Evolutionary conservation across 2,888 invertebrate genomes (phyloP), one percentile per base, ranked within the genome.

Genomic region (Siphlonurus alternatus): DNA sequence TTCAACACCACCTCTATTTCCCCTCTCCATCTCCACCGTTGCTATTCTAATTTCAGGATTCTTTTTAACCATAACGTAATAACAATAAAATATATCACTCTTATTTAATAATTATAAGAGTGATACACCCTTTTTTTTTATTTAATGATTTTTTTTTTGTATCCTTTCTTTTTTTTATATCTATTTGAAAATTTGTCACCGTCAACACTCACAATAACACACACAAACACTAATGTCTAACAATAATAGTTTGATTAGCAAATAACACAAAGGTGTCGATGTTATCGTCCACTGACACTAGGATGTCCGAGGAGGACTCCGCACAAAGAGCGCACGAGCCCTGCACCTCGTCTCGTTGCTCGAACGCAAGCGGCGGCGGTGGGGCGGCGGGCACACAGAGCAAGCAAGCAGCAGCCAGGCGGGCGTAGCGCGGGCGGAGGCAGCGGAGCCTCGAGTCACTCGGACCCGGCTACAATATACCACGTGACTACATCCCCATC

Each of bases 21-120:
- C 86, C 69, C 88, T 82, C 78, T 91, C 91, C 73, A 89, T 83
- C 77, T 91, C 90, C 71, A 92, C 92, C 66, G 91, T 91, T 71
- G 91, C 87, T 76, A 91, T 89, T 81, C 90, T 91, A 77, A 90
- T 87, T 79, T 91, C 89, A 22, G 56, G 56, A 22, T 56, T 56
- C 22, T 56, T 56, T 20, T 56, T 56, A 38, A 38, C 38, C 38
- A 38, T 38, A 38, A 38, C 38, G 5, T 38, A 38, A 38, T 5
- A 38, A 38, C 7, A 38, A 38, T 38, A 38, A 38, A 38, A 15
- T 38, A 38, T 38, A 38, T 15, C 38, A 38, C 38, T 38, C 38
- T 5, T 38, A 15, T 10, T 38, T 10, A 38, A 38, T 10, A 38
- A 38, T 38, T 38, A n/a, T n/a, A n/a, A n/a, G 38, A 38, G 38